Base-by-base conservation (phyloP, 2,113 vertebrate genomes). In the Lepidiolamprologus cunningtoni region DNA sequence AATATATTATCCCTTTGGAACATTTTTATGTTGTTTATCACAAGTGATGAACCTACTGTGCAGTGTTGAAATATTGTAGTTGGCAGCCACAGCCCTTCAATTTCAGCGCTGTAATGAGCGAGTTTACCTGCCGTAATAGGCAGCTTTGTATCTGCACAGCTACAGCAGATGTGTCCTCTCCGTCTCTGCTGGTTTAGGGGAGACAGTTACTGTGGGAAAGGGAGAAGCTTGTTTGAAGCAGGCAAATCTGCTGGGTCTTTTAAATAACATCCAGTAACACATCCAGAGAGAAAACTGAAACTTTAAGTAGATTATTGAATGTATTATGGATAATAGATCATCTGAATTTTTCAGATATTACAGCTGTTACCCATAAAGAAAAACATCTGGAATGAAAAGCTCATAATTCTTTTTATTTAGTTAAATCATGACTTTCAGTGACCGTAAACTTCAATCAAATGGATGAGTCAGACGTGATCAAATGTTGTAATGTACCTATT, bases 111-210 rank as follows among this genome's bases (percentile, higher is more conserved):
- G 84, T 94, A 94, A 94, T 95, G 92, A 92, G 86, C 3, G 3
- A 87, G 85, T 94, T 94, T 89, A 94, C 90, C 86, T 95, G 92
- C 86, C 79, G 85, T 95, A 92, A 93, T 94, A 82, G 91, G 93
- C 90, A 80, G 90, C 88, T 91, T 7, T 80, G 86, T 14, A 12
- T 89, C 90, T 86, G 82, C 84, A 87, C 17, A 76, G 58, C 90
- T 84, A 79, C 88, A 89, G 91, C 93, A 94, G 94, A 93, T 93
- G 93, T 90, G 83, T 79, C 81, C 55, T 84, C 58, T 76, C 83
- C 9, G 17, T 86, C 90, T 54, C 66, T 57, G 58, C 31, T 89
- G 82, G 42, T 84, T 89, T 84, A 87, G 35, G 80, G 33, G 57
- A 89, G 84, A 90, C 90, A 66, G 23, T 10, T 40, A 82, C 82